These are phyloP conservation scores for Mamestra configurata DNA, from an alignment of 1,140 invertebrate genomes.

Conservation along the genomic window DNA sequence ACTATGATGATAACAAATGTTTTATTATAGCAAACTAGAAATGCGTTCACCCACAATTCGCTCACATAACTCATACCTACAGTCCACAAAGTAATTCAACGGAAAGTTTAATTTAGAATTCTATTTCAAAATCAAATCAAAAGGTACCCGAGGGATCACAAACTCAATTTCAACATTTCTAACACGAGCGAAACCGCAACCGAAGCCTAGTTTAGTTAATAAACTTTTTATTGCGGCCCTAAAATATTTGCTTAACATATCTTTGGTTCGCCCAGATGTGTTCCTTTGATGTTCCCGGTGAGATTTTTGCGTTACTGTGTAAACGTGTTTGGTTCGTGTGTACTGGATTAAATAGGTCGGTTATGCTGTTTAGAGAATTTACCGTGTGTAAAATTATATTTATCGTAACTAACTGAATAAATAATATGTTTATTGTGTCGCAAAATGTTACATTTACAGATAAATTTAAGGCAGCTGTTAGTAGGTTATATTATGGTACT, in stretches of 20 bases:
- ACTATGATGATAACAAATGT: too few relatives aligned
- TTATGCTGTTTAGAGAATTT: background rate
- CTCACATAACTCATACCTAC: background rate
- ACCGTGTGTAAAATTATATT: too few relatives aligned
- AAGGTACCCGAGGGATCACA: conserved; percentile 19
- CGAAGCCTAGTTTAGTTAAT: conserved; percentile 2
- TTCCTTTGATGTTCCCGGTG: conserved; percentile 33
- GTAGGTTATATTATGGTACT: too few relatives aligned
- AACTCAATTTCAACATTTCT: conserved; percentile 12
- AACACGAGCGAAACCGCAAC: conserved; percentile 1
- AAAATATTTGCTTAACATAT: conserved; percentile 28
- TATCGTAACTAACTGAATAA: too few relatives aligned
- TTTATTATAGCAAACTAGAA: too few relatives aligned
- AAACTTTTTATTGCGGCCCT: conserved; percentile 40
- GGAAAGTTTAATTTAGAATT: conserved; percentile 17
- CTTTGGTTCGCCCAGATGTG: conserved; percentile 4
- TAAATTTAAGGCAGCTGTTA: too few relatives aligned
- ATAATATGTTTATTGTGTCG: too few relatives aligned
- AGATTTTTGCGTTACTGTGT: conserved; percentile 14
- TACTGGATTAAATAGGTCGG: background rate
- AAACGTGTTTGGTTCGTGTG: background rate
- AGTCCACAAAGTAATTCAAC: conserved; percentile 26
- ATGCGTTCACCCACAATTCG: background rate
- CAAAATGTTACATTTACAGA: too few relatives aligned
- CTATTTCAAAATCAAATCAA: conserved; percentile 9